Evolutionary conservation across 1,140 invertebrate genomes (phyloP).

Genomic region (Brachionus plicatilis): DNA sequence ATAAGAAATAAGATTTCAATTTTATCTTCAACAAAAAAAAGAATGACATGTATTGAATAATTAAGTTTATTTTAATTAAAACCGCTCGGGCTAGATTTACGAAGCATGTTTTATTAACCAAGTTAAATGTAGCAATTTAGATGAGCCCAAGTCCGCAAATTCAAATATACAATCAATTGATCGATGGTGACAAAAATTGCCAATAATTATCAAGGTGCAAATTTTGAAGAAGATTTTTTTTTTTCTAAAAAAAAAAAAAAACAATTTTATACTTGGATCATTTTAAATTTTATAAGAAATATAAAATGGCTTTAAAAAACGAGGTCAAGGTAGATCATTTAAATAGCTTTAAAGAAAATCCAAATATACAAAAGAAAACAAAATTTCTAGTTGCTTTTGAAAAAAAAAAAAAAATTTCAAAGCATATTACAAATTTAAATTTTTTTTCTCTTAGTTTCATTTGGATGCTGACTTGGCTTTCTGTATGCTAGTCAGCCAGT

Average conservation of each 20-base stretch:
- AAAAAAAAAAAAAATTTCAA: neutral
- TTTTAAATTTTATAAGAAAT: neutral
- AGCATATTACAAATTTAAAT: neutral
- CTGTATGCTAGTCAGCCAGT: neutral
- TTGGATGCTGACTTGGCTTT: conserved; percentile 25
- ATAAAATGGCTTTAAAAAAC: neutral
- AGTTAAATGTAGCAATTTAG: neutral
- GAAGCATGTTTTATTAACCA: neutral
- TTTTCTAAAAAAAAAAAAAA: neutral
- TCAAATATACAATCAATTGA: neutral
- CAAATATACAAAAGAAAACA: neutral
- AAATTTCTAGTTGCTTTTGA: conserved; percentile 1
- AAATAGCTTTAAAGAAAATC: neutral
- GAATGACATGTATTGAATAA: neutral
- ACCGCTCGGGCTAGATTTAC: neutral
- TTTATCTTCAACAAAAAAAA: neutral
- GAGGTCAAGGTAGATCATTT: neutral
- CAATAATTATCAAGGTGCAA: neutral
- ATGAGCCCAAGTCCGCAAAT: neutral
- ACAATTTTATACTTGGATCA: neutral
- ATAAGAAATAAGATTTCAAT: neutral
- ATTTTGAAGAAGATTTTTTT: neutral
- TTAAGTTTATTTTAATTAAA: neutral
- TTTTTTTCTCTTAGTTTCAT: neutral
- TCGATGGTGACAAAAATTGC: neutral